phyloP scores from a whole-genome alignment of 2,888 invertebrate species.

The Uloborus plumipes region DNA sequence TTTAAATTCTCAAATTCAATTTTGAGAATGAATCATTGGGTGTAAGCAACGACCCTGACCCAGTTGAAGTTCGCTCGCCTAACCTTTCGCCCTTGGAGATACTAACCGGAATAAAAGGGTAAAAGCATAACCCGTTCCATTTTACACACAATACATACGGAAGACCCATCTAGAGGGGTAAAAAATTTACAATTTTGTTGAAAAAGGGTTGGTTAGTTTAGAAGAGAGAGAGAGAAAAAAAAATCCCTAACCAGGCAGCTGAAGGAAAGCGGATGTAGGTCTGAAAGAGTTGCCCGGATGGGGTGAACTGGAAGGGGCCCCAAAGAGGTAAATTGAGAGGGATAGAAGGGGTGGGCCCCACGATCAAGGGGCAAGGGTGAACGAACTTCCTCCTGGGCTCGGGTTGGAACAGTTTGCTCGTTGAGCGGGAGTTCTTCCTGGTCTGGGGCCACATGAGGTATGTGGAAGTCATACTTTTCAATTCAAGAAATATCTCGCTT shows the following conservation, averaged over 20 bases:
- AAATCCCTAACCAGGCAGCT: conserved; percentile 30
- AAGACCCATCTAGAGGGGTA: too few species aligned
- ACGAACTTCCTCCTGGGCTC: conserved; percentile 35
- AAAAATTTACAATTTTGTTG: conserved; percentile 31
- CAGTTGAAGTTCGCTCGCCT: conserved; percentile 11
- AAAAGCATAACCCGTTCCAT: conserved; percentile 43
- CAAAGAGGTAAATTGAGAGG: conserved; percentile 8
- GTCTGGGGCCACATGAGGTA: too few species aligned
- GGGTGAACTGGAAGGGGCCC: conserved; percentile 39
- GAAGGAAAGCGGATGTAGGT: conserved; percentile 27
- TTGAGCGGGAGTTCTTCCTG: background rate
- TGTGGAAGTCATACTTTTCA: too few species aligned
- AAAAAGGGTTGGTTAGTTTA: conserved; percentile 34
- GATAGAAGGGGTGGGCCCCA: conserved; percentile 33
- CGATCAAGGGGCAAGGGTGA: conserved; percentile 36
- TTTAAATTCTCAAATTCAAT: too few species aligned
- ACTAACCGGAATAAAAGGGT: conserved; percentile 29
- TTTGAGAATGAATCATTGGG: too few species aligned
- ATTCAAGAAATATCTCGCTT: too few species aligned
- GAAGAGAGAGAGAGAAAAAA: background rate
- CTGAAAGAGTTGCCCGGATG: conserved; percentile 43
- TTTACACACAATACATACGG: background rate
- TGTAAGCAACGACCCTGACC: conserved; percentile 42
- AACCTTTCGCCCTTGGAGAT: conserved; percentile 51
- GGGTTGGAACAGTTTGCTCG: background rate